Evolutionary conservation across 2,888 invertebrate species (phyloP), one percentile per base, ranked within the genome.

Genomic region (Trisateles emortualis): DNA sequence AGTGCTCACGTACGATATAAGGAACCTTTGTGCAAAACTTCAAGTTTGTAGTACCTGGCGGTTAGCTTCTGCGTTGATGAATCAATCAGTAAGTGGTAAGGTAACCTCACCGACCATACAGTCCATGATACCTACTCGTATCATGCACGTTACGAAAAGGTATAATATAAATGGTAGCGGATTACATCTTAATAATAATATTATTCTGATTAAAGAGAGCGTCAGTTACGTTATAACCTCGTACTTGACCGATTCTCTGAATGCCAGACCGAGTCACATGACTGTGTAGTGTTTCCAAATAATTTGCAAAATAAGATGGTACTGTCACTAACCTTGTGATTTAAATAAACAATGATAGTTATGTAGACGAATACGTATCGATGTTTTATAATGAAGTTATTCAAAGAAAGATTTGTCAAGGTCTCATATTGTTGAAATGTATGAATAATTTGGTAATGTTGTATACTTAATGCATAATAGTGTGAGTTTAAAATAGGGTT

Each of bases 201-300:
- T n/a, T 36, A 16, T 22, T 24, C 10, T 35, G 26, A 35, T 29
- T 51, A 17, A 52, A 47, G 43, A 43, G 52, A 52, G 39, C 44
- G 48, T 47, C n/a, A 32, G 40, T 29, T 32, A 51, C 32, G 19
- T 29, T 17, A 30, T 9, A 26, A 48, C 68, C 71, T 68, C 64
- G 71, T 52, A 64, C 68, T 70, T 68, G 68, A 70, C 68, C 68
- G 52, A 45, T 17, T 54, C 41, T 13, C 19, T 44, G 67, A 69
- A 68, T 68, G 70, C 46, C 49, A 52, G 16, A 8, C 35, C 22
- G 17, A 36, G 59, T 70, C 70, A 70, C 64, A 56, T 62, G 71
- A 67, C 39, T 38, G 0, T 30, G 22, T 5, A 35, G n/a, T 33
- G 19, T 70, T 66, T 55, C 68, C 29, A 60, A 63, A 66, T 47